A percentile compares a stretch with the other conserved stretches of the same genome.
Evolutionary conservation across 2,888 invertebrate genomes (phyloP).

Genomic region (Drosophila austrosaltans): DNA sequence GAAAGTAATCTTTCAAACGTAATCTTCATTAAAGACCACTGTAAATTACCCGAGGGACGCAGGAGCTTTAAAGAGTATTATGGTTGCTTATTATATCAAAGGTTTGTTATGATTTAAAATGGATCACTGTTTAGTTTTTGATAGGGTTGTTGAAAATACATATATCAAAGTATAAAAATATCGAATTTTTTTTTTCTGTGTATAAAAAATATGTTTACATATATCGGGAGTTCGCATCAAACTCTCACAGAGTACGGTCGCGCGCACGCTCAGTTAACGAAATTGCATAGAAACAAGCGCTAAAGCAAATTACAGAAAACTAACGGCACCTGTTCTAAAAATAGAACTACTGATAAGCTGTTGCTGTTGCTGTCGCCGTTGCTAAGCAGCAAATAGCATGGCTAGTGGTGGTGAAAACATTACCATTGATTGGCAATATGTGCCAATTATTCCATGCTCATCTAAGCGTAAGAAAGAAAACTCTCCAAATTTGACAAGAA

Average conservation of each 20-base stretch:
- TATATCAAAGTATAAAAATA: too few species aligned
- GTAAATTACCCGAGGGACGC: too few species aligned
- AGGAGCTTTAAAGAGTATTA: too few species aligned
- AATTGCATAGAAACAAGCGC: slow-evolving; percentile 2
- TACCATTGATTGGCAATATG: neutral
- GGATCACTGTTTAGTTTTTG: too few species aligned
- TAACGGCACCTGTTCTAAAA: slow-evolving; percentile 4
- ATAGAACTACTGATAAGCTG: neutral
- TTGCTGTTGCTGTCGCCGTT: too few species aligned
- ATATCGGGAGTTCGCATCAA: neutral
- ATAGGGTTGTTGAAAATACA: too few species aligned
- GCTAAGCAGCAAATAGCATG: slow-evolving; percentile 4
- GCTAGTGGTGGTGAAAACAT: neutral
- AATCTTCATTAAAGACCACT: too few species aligned
- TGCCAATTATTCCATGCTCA: neutral
- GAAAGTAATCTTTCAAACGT: too few species aligned
- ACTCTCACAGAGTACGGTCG: slow-evolving; percentile 4
- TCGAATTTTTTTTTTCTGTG: too few species aligned
- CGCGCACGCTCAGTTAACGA: slow-evolving; percentile 1
- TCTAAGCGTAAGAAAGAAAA: neutral
- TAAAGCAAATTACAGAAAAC: neutral
- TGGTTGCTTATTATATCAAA: too few species aligned
- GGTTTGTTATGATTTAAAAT: too few species aligned
- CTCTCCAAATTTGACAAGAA: neutral
- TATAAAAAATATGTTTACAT: too few species aligned